phyloP scores from a whole-genome alignment of 2,797 vertebrate species.

The Acanthornis magna region DNA sequence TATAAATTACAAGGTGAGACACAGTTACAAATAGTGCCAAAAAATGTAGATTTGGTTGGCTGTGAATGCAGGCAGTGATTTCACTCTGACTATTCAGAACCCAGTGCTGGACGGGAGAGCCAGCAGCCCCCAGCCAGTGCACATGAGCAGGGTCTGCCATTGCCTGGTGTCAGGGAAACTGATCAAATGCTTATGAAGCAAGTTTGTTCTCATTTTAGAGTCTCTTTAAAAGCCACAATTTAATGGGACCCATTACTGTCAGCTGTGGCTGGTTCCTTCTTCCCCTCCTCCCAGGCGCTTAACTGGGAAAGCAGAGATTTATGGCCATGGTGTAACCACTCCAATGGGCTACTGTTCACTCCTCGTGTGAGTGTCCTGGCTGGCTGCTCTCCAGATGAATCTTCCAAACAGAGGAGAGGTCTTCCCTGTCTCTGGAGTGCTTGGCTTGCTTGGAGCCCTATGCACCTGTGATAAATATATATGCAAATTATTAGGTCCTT shows the following conservation, averaged over 20 bases:
- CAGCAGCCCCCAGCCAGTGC: not conserved
- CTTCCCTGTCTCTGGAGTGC: not conserved
- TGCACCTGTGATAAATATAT: not conserved
- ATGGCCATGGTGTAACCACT: not conserved
- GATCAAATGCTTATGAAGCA: not conserved
- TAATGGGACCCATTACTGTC: slow-evolving; percentile 32
- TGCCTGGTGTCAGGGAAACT: not conserved
- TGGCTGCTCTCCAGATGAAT: slow-evolving; percentile 17
- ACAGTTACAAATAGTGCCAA: not conserved
- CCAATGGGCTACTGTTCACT: not conserved
- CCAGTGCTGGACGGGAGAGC: not conserved
- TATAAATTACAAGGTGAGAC: slow-evolving; percentile 8
- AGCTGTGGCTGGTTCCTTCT: not conserved
- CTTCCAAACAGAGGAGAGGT: not conserved
- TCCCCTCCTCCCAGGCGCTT: not conserved
- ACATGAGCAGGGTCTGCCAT: not conserved
- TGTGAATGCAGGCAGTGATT: not conserved
- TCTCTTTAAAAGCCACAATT: slow-evolving; percentile 35
- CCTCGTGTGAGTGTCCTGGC: not conserved
- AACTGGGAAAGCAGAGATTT: slow-evolving; percentile 21
- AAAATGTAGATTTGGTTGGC: not conserved
- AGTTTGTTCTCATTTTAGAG: not conserved
- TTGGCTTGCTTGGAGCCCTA: not conserved
- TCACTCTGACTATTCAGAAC: not conserved
- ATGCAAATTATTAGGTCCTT: not conserved